These are phyloP conservation scores for Eubucco bourcierii DNA, from an alignment of 2,113 vertebrate genomes.

Conservation along the genomic window DNA sequence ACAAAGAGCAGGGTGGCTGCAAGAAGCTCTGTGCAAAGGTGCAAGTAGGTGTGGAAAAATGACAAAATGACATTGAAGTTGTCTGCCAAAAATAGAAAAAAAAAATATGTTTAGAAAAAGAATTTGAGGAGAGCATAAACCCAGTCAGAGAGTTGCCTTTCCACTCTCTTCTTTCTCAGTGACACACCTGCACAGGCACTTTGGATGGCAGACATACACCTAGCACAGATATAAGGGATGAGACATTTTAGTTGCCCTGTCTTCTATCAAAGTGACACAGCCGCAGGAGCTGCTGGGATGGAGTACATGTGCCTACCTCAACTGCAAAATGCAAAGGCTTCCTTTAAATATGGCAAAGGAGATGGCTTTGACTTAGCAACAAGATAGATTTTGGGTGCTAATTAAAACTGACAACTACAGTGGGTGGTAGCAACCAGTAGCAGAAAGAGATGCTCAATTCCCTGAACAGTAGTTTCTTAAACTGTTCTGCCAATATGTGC, in stretches of 20 bases:
- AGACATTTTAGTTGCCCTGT: not conserved
- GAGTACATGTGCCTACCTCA: not conserved
- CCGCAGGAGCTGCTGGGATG: not conserved
- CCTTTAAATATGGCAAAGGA: not conserved
- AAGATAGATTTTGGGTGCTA: not conserved
- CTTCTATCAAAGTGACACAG: not conserved
- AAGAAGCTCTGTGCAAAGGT: not conserved
- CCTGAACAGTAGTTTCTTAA: not conserved
- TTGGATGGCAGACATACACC: not conserved
- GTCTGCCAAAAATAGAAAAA: not conserved
- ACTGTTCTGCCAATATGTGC: not conserved
- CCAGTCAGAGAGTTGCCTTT: not conserved
- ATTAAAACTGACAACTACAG: not conserved
- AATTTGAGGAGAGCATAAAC: not conserved
- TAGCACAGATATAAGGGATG: rapidly evolving
- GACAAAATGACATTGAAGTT: not conserved
- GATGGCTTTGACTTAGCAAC: not conserved
- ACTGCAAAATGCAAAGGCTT: not conserved
- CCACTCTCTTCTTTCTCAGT: not conserved
- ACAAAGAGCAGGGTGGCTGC: not conserved
- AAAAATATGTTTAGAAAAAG: not conserved
- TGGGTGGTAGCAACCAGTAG: not conserved
- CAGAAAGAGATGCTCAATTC: not conserved
- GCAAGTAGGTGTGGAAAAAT: not conserved
- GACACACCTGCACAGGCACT: not conserved